Conservation (phyloP, 2,797 vertebrate species). For the Schizothorax lantsangensis region DNA sequence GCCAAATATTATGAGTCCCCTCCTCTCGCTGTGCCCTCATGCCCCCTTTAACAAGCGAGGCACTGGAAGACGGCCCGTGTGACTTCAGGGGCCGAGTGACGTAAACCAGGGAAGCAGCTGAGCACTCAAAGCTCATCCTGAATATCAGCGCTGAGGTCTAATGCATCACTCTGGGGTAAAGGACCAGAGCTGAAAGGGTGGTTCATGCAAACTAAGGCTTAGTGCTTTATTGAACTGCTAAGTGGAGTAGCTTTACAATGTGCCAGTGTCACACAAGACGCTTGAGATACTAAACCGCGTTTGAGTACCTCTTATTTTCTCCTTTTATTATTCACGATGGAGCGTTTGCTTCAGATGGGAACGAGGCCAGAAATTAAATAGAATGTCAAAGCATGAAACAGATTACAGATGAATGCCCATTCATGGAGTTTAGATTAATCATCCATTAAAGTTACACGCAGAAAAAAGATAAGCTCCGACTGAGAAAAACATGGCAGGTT, state of each 20-base stretch:
- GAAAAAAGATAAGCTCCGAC: slow-evolving; percentile 11
- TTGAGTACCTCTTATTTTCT: slow-evolving; percentile 6
- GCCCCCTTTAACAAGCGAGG: slow-evolving; percentile 32
- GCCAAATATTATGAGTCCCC: slow-evolving; percentile 30
- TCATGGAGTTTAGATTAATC: slow-evolving; percentile 40
- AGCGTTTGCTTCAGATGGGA: slow-evolving; percentile 36
- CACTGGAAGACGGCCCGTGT: slow-evolving; percentile 31
- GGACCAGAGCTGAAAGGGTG: not conserved
- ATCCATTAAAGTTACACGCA: not conserved
- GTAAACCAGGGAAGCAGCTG: slow-evolving; percentile 38
- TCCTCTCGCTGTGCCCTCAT: slow-evolving; percentile 33
- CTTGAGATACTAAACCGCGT: slow-evolving; percentile 20
- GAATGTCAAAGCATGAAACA: slow-evolving; percentile 46
- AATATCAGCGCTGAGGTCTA: slow-evolving; percentile 24
- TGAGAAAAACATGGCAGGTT: slow-evolving; percentile 22
- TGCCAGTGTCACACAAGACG: slow-evolving; percentile 29
- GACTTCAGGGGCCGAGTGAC: slow-evolving; percentile 34
- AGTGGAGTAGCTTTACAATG: slow-evolving; percentile 31
- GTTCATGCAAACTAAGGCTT: slow-evolving; percentile 18
- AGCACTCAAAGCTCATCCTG: slow-evolving; percentile 37
- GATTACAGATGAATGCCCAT: slow-evolving; percentile 42
- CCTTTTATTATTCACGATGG: slow-evolving; percentile 19
- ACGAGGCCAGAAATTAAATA: slow-evolving; percentile 49
- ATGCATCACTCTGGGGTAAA: slow-evolving; percentile 30
- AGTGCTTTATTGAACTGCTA: slow-evolving; percentile 22